A percentile compares a stretch with the other conserved stretches of the same genome.
phyloP scores from a whole-genome alignment of 2,888 invertebrate genomes.

The Terebella lapidaria region DNA sequence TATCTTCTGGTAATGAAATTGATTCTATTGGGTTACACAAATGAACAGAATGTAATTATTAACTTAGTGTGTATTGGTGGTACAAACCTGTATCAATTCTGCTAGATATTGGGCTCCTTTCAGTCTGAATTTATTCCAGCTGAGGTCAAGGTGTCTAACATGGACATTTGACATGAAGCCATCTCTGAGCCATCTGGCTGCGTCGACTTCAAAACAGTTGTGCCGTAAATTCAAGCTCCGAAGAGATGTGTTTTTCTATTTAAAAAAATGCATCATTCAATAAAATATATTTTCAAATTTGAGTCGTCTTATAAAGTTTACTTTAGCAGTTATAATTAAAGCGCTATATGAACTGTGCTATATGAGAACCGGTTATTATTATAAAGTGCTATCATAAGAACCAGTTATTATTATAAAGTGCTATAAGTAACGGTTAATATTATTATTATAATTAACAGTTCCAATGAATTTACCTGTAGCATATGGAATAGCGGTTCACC shows the following conservation, averaged over 20 bases:
- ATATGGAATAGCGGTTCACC: conserved; percentile 28
- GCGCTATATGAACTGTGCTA: too few relatives aligned
- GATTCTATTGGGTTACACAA: too few relatives aligned
- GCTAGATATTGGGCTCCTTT: conserved; percentile 32
- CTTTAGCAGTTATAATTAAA: too few relatives aligned
- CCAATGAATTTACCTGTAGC: not conserved
- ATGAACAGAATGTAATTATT: too few relatives aligned
- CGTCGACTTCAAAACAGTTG: conserved; percentile 39
- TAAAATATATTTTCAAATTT: conserved; percentile 6
- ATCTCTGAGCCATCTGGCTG: conserved; percentile 32
- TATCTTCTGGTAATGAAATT: too few relatives aligned
- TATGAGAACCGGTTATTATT: too few relatives aligned
- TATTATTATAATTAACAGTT: too few relatives aligned
- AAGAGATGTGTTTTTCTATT: conserved; percentile 38
- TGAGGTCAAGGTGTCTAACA: conserved; percentile 35
- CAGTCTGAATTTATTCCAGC: conserved; percentile 41
- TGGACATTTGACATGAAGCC: conserved; percentile 38
- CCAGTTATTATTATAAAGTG: too few relatives aligned
- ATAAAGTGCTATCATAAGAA: too few relatives aligned
- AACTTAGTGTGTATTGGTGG: too few relatives aligned
- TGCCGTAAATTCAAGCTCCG: conserved; percentile 34
- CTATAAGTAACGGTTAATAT: too few relatives aligned
- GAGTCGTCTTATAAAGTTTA: too few relatives aligned
- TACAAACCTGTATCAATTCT: conserved; percentile 40
- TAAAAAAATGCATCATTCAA: conserved; percentile 1